Evolutionary conservation across 2,113 vertebrate genomes (phyloP).

Genomic region (Urocitellus parryii): DNA sequence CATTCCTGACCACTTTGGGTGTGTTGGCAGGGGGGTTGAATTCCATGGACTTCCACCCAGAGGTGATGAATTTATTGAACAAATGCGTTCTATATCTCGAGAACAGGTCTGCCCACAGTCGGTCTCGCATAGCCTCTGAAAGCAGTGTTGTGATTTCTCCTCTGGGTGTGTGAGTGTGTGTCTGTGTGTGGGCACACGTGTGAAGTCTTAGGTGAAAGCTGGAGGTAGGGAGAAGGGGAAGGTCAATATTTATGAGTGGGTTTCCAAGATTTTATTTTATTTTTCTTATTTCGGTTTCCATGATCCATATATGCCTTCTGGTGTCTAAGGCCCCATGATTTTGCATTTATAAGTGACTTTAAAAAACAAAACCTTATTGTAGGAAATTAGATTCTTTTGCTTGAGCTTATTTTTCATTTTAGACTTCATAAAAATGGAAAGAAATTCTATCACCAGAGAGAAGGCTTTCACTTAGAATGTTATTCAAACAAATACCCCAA

Average conservation of each 20-base stretch:
- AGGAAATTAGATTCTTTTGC: conserved; percentile 78
- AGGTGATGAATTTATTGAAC: conserved; percentile 79
- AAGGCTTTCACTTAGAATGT: conserved; percentile 78
- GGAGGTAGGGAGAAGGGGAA: conserved; percentile 55
- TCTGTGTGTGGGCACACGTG: conserved; percentile 37
- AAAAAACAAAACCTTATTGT: conserved; percentile 76
- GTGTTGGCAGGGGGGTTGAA: conserved; percentile 45
- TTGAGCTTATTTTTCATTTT: conserved; percentile 79
- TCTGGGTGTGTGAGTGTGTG: conserved; percentile 48
- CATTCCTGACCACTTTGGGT: conserved; percentile 38
- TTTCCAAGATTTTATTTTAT: conserved; percentile 78
- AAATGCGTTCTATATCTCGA: conserved; percentile 78
- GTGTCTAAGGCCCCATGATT: conserved; percentile 58
- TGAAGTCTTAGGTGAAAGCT: conserved; percentile 53
- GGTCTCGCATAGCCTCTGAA: conserved; percentile 57
- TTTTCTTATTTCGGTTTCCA: conserved; percentile 77
- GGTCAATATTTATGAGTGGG: conserved; percentile 80
- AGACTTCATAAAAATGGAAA: conserved; percentile 79
- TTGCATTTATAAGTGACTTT: conserved; percentile 71
- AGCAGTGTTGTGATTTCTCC: conserved; percentile 76
- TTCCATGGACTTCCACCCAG: conserved; percentile 59
- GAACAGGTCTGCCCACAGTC: conserved; percentile 64
- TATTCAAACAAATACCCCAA: conserved; percentile 78
- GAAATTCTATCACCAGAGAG: conserved; percentile 76
- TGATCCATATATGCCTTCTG: conserved; percentile 66